Evolutionary conservation across 2,113 vertebrate genomes (phyloP).

Genomic region (Scortum barcoo): DNA sequence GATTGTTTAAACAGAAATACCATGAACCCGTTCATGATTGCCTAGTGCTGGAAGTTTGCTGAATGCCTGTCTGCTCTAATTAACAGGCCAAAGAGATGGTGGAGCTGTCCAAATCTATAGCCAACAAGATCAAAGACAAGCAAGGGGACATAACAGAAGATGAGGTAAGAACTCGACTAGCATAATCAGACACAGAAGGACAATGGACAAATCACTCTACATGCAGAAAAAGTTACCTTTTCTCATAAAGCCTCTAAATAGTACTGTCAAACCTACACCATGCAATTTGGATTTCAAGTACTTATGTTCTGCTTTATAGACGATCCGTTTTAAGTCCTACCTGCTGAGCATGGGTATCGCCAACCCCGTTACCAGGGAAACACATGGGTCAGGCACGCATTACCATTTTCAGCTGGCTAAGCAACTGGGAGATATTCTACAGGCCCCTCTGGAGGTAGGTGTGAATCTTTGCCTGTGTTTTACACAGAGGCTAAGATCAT

Average conservation of each 20-base stretch:
- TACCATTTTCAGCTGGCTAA: constrained; percentile 97
- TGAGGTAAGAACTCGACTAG: constrained; percentile 86
- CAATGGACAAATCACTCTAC: neutral
- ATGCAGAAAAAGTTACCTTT: neutral
- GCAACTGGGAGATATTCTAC: constrained; percentile 93
- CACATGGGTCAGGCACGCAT: constrained; percentile 93
- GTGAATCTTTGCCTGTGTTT: neutral
- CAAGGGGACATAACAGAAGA: constrained; percentile 98
- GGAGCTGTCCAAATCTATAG: constrained; percentile 96
- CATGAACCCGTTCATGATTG: neutral
- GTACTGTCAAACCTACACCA: neutral
- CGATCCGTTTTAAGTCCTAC: constrained; percentile 97
- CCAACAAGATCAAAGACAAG: constrained; percentile 99
- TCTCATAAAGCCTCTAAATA: neutral
- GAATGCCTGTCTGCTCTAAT: constrained; percentile 33
- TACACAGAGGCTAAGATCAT: neutral
- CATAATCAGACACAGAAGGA: neutral
- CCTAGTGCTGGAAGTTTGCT: no score
- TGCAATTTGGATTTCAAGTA: no score
- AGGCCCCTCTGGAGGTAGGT: constrained; percentile 91
- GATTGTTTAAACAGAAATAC: constrained; percentile 2
- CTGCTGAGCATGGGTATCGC: constrained; percentile 98
- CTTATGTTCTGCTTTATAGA: constrained; percentile 81
- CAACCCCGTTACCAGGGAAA: constrained; percentile 96
- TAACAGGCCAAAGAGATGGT: constrained; percentile 99